Conservation (phyloP, 2,888 invertebrate species). For the Agrochola lychnidis region DNA sequence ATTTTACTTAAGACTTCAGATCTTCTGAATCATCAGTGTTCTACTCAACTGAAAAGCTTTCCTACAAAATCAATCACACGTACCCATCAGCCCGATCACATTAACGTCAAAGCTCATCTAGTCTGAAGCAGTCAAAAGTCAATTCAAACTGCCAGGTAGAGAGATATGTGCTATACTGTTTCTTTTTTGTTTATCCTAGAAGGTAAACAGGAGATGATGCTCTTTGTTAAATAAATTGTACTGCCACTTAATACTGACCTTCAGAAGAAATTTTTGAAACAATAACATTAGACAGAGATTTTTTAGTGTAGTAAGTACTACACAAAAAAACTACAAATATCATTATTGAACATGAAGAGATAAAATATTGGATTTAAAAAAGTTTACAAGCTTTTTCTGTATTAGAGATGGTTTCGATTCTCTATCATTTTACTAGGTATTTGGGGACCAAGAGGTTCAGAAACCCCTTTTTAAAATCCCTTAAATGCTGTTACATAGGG, state of each 20-base stretch:
- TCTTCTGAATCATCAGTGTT: constrained; percentile 8
- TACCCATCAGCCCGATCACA: constrained; percentile 36
- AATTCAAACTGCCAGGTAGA: constrained; percentile 29
- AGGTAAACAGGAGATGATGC: constrained; percentile 16
- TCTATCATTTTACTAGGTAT: neutral
- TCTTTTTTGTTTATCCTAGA: constrained; percentile 28
- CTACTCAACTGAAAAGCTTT: neutral
- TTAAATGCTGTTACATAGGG: neutral
- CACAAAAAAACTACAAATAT: too few relatives aligned
- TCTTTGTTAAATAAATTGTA: constrained; percentile 18
- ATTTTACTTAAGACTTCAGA: constrained; percentile 2
- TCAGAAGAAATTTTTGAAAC: neutral
- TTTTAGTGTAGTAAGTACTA: neutral
- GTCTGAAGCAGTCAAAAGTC: constrained; percentile 31
- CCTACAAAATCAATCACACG: constrained; percentile 45
- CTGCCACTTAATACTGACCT: constrained; percentile 23
- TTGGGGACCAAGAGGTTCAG: neutral
- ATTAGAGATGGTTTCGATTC: neutral
- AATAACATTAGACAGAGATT: neutral
- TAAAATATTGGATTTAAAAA: neutral
- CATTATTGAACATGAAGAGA: neutral
- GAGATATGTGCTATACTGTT: constrained; percentile 27
- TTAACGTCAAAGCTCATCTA: constrained; percentile 40
- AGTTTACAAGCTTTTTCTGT: neutral
- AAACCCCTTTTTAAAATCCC: too few relatives aligned